phyloP scores from a whole-genome alignment of 2,888 invertebrate species.

The Onthophagus sagittarius region DNA sequence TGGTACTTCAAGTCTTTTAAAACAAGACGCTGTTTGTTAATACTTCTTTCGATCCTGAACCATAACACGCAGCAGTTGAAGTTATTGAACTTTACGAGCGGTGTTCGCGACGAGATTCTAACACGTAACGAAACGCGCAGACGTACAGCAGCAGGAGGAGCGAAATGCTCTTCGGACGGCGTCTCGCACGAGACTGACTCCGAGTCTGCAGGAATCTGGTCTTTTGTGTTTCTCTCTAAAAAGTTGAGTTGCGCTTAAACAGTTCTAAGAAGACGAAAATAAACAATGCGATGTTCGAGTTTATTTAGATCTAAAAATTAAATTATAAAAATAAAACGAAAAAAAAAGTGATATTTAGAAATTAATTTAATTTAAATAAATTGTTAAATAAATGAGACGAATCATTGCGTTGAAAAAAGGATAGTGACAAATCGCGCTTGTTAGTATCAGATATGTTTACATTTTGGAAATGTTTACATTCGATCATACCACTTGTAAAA shows the following conservation, averaged over 20 bases:
- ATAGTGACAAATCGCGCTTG: no score
- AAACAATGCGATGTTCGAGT: no score
- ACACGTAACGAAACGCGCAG: slow-evolving; percentile 5
- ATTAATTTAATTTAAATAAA: no score
- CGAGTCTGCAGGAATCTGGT: neutral
- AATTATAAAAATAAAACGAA: no score
- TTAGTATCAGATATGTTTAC: no score
- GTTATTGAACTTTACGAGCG: slow-evolving; percentile 2
- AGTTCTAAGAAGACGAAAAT: neutral
- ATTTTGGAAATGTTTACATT: no score
- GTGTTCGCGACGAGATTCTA: neutral
- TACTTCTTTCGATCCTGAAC: neutral
- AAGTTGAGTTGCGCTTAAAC: neutral
- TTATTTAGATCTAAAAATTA: no score
- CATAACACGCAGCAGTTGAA: slow-evolving; percentile 17
- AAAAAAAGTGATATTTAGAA: no score
- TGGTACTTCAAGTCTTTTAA: neutral
- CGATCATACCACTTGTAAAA: no score
- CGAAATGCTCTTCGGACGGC: slow-evolving; percentile 19
- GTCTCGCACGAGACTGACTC: slow-evolving; percentile 25
- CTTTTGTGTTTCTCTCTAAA: neutral
- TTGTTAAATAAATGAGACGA: no score
- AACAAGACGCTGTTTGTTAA: neutral
- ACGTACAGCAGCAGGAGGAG: neutral
- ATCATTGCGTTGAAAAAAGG: no score